Evolutionary conservation across 1,140 invertebrate genomes (phyloP).

Genomic region (Drosophila malerkotliana): DNA sequence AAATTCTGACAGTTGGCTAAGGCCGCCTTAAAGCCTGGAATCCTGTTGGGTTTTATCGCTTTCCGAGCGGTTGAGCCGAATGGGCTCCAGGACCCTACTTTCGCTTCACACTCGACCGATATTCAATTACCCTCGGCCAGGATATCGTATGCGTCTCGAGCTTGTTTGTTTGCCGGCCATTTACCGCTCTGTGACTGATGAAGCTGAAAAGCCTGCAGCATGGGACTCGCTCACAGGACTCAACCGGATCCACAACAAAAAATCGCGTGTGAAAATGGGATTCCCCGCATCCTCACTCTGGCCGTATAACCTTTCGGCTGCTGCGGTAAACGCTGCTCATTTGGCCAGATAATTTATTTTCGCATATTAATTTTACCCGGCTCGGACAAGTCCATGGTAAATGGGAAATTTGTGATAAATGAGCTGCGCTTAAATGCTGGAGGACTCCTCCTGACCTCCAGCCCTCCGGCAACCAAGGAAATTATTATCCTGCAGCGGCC

Average conservation of each 20-base stretch:
- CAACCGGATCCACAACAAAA: slow-evolving; percentile 35
- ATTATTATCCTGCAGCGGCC: slow-evolving; percentile 64
- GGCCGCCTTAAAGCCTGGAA: slow-evolving; percentile 24
- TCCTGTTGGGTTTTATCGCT: slow-evolving; percentile 70
- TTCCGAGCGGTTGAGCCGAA: slow-evolving; percentile 57
- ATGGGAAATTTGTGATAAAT: slow-evolving; percentile 81
- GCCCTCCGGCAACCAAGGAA: slow-evolving; percentile 26
- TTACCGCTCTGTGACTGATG: slow-evolving; percentile 68
- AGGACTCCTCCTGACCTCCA: slow-evolving; percentile 34
- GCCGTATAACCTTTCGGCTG: slow-evolving; percentile 21
- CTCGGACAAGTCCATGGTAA: slow-evolving; percentile 55
- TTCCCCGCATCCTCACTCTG: slow-evolving; percentile 3
- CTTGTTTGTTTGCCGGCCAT: slow-evolving; percentile 35
- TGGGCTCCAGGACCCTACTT: slow-evolving; percentile 16
- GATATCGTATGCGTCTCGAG: slow-evolving; percentile 22
- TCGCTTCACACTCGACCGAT: slow-evolving; percentile 73
- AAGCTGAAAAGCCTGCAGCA: slow-evolving; percentile 69
- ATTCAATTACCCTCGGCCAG: slow-evolving; percentile 72
- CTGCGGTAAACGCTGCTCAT: slow-evolving; percentile 67
- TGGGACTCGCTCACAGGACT: neutral
- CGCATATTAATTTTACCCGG: slow-evolving; percentile 77
- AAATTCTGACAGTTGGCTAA: slow-evolving; percentile 3
- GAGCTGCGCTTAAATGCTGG: slow-evolving; percentile 68
- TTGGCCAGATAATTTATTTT: slow-evolving; percentile 82
- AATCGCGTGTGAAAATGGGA: slow-evolving; percentile 69